Evolutionary conservation across 2,113 vertebrate genomes (phyloP).

Genomic region (Xenotilapia longispinis): DNA sequence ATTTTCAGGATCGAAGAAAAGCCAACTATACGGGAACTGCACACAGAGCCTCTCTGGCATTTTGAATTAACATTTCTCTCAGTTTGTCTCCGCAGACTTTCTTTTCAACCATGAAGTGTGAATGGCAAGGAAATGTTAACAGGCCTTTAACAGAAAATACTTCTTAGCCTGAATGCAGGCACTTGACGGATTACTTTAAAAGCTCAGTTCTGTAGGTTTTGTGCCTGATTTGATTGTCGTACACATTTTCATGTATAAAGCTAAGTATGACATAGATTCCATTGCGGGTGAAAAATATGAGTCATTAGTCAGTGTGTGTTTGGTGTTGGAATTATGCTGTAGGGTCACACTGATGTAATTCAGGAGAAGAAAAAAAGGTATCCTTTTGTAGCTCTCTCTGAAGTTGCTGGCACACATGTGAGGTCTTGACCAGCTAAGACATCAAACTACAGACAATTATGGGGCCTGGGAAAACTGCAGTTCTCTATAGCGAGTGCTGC

Average conservation of each 20-base stretch:
- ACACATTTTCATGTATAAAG: background rate
- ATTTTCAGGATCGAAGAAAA: slow-evolving; percentile 30
- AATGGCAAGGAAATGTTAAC: background rate
- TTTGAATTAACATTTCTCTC: slow-evolving; percentile 12
- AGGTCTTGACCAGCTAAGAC: slow-evolving; percentile 47
- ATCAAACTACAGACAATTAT: slow-evolving; percentile 57
- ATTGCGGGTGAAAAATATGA: background rate
- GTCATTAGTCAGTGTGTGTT: background rate
- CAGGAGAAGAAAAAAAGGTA: background rate
- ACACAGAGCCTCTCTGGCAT: slow-evolving; percentile 19
- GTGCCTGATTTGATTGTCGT: background rate
- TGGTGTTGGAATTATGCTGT: background rate
- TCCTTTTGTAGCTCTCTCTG: background rate
- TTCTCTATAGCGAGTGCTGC: slow-evolving; percentile 49
- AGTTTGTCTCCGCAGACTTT: background rate
- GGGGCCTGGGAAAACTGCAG: slow-evolving; percentile 38
- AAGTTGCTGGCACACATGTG: slow-evolving; percentile 7
- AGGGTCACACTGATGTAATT: background rate
- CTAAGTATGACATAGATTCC: background rate
- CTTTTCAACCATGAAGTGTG: background rate
- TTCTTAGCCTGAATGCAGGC: background rate
- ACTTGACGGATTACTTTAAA: background rate
- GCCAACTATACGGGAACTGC: background rate
- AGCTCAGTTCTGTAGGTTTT: background rate
- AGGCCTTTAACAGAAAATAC: background rate